Conservation (phyloP, 2,113 vertebrate genomes). For the Gasterosteus nipponicus region DNA sequence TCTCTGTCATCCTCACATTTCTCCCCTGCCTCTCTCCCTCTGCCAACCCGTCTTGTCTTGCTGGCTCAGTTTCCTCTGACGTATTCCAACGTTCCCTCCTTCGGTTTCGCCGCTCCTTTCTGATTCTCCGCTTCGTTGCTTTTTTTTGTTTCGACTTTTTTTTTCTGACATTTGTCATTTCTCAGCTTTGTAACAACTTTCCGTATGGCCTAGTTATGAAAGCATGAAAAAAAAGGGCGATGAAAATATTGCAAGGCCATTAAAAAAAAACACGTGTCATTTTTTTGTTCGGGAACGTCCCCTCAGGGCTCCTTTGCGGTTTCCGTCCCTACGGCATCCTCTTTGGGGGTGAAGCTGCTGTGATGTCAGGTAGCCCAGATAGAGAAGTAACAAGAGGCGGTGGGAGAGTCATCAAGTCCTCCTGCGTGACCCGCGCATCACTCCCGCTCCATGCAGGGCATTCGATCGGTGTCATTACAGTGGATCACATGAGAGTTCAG, state of each 20-base stretch:
- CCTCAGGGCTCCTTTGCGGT: conserved; percentile 29
- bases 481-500: not conserved
- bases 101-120: conserved; percentile 29
- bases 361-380: not conserved
- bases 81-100: conserved; percentile 22
- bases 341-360: conserved; percentile 25
- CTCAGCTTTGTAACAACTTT: conserved; percentile 49
- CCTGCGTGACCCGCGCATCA: not conserved
- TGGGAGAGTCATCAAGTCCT: not conserved
- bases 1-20: conserved; percentile 10
- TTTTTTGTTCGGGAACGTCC: conserved; percentile 50
- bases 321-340: not conserved
- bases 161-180: conserved; percentile 12
- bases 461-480: not conserved
- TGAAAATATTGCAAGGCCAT: conserved; percentile 48
- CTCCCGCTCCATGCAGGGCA: conserved; percentile 18
- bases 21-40: conserved; percentile 5
- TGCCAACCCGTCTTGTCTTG: conserved; percentile 40
- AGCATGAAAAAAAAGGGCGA: conserved; percentile 25
- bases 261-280: conserved; percentile 15
- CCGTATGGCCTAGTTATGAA: conserved; percentile 47
- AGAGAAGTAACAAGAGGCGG: conserved; percentile 2
- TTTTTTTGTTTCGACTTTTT: conserved; percentile 14
- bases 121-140: conserved; percentile 29
- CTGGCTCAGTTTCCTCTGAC: conserved; percentile 35